Evolutionary conservation across 2,113 vertebrate species (phyloP).

Genomic region (Plecotus auritus): DNA sequence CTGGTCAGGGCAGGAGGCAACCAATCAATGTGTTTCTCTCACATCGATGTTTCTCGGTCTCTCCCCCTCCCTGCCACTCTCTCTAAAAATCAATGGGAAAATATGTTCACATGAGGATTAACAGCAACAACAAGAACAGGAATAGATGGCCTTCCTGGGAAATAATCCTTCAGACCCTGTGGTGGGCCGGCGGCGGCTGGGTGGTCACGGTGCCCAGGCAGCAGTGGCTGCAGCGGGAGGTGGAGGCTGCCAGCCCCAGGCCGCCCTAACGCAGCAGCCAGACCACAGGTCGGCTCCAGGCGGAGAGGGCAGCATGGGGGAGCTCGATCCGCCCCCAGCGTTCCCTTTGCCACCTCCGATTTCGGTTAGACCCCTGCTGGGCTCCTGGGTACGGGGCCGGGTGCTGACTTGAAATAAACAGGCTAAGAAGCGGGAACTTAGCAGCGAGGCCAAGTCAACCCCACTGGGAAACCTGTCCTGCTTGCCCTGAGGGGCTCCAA

Average conservation of each 20-base stretch:
- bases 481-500: constrained; percentile 41
- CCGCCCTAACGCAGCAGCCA: neutral
- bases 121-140: too few relatives aligned
- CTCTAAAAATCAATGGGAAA: too few relatives aligned
- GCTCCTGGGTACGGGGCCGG: neutral
- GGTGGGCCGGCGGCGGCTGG: fast-evolving
- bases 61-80: too few relatives aligned
- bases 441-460: constrained; percentile 58
- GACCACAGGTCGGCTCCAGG: neutral
- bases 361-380: neutral
- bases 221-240: too few relatives aligned
- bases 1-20: too few relatives aligned
- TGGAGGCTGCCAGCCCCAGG: too few relatives aligned
- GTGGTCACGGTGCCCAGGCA: fast-evolving
- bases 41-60: too few relatives aligned
- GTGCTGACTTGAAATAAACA: constrained; percentile 40
- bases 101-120: too few relatives aligned
- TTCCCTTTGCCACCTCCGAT: fast-evolving
- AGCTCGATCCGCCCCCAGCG: fast-evolving
- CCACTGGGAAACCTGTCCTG: constrained; percentile 37
- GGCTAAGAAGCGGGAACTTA: neutral
- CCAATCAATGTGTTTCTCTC: too few relatives aligned
- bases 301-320: fast-evolving
- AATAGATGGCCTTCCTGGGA: neutral
- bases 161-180: neutral